phyloP scores from a whole-genome alignment of 2,797 vertebrate species.

The Vipera latastei region DNA sequence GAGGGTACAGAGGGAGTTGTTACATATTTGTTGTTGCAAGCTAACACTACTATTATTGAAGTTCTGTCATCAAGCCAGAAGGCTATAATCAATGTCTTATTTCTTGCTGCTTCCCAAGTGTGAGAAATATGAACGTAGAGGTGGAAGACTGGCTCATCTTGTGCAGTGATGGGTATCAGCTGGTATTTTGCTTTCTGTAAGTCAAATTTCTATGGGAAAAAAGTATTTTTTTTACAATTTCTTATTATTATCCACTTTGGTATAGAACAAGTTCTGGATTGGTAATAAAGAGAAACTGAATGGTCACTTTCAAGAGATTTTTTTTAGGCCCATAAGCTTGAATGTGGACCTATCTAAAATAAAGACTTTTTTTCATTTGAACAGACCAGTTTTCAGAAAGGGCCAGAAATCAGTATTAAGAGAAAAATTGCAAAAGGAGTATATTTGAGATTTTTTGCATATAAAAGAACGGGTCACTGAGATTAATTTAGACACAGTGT shows the following conservation, averaged over 20 bases:
- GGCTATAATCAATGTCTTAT: constrained; percentile 36
- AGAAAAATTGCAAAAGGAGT: constrained; percentile 15
- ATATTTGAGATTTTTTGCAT: constrained; percentile 1
- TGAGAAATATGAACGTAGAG: neutral
- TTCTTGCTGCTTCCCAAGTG: neutral
- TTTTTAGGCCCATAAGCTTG: constrained; percentile 16
- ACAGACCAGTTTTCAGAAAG: constrained; percentile 24
- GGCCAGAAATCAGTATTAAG: neutral
- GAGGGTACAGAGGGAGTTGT: neutral
- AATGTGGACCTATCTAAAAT: neutral
- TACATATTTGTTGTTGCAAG: constrained; percentile 40
- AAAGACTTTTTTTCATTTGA: neutral
- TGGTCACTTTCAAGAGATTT: neutral
- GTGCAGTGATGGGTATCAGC: constrained; percentile 41
- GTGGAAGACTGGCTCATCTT: constrained; percentile 22
- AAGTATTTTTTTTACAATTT: neutral
- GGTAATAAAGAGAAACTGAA: neutral
- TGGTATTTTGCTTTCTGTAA: constrained; percentile 53
- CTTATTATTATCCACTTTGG: constrained; percentile 27
- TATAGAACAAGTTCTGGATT: constrained; percentile 11
- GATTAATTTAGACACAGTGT: neutral
- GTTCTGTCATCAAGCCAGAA: constrained; percentile 46
- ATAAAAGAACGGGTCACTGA: neutral
- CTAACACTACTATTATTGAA: constrained; percentile 17
- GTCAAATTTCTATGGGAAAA: constrained; percentile 43